Percentiles rank a stretch among this genome's conserved stretches.
These are phyloP conservation scores for Calameuta pallipes DNA, from an alignment of 2,888 invertebrate species.

Conservation along the genomic window DNA sequence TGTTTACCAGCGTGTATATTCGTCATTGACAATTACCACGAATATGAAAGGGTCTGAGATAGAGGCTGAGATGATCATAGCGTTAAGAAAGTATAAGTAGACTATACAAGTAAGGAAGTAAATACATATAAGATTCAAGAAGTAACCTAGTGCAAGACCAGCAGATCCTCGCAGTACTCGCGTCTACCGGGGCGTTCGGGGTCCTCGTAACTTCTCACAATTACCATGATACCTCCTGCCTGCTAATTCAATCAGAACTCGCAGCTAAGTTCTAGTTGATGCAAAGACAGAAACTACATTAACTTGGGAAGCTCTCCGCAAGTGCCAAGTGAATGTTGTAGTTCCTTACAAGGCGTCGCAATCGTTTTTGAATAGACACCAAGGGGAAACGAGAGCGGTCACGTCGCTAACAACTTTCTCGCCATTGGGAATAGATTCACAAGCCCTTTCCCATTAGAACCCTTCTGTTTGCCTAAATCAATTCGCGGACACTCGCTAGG, in stretches of 20 bases:
- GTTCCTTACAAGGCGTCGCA: not conserved
- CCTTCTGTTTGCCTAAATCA: not conserved
- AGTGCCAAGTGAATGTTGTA: not conserved
- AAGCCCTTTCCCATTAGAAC: not conserved
- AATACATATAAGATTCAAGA: too few relatives aligned
- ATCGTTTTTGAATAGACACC: not conserved
- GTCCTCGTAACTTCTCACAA: slow-evolving; percentile 51
- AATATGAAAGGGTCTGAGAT: slow-evolving; percentile 28
- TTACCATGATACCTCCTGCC: slow-evolving; percentile 52
- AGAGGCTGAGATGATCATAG: not conserved
- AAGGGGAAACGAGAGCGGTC: not conserved
- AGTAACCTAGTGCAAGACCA: not conserved
- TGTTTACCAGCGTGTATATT: slow-evolving; percentile 26
- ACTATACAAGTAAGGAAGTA: not conserved
- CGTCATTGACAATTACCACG: slow-evolving; percentile 42
- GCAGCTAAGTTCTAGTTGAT: slow-evolving; percentile 26
- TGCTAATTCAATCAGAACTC: slow-evolving; percentile 36
- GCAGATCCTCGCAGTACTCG: not conserved
- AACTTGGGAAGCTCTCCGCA: not conserved
- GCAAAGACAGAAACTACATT: slow-evolving; percentile 24
- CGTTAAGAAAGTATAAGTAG: not conserved
- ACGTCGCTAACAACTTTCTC: not conserved
- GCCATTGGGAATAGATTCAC: not conserved
- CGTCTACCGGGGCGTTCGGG: not conserved
- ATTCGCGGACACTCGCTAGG: not conserved